These are phyloP conservation scores for Salticus scenicus DNA, from an alignment of 2,888 invertebrate species.

Conservation along the genomic window DNA sequence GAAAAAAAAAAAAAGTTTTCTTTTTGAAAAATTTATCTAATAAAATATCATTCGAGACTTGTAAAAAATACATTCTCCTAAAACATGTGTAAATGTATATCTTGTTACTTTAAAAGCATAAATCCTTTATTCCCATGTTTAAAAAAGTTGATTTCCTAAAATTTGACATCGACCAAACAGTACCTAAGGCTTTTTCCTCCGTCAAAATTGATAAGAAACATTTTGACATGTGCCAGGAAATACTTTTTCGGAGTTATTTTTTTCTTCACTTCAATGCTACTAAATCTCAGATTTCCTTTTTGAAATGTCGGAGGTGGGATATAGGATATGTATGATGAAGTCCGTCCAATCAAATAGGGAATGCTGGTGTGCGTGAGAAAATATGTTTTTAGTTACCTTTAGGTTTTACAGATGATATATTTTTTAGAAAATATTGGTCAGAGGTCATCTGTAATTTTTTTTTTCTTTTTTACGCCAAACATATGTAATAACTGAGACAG, in stretches of 20 bases:
- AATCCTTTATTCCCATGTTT: constrained; percentile 28
- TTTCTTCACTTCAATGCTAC: constrained; percentile 15
- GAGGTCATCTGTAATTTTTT: no score
- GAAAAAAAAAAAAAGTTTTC: no score
- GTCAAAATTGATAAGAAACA: constrained; percentile 45
- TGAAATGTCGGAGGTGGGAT: background rate
- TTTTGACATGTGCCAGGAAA: constrained; percentile 56
- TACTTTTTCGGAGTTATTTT: constrained; percentile 34
- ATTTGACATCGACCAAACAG: constrained; percentile 35
- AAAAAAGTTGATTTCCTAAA: constrained; percentile 27
- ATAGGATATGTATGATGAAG: background rate
- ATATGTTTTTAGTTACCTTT: constrained; percentile 1
- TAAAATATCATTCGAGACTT: no score
- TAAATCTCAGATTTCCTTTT: constrained; percentile 54
- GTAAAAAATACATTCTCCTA: no score
- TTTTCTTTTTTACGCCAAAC: no score
- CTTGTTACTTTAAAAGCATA: constrained; percentile 30
- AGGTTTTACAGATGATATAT: constrained; percentile 20
- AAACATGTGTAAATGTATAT: constrained; percentile 16
- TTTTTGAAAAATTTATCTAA: no score
- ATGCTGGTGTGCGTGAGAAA: background rate
- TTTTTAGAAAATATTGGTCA: no score
- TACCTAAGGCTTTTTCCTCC: constrained; percentile 19
- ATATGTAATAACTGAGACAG: no score
- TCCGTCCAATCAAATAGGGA: background rate